These are phyloP conservation scores for Caranx ignobilis DNA, from an alignment of 2,113 vertebrate genomes.

Conservation along the genomic window DNA sequence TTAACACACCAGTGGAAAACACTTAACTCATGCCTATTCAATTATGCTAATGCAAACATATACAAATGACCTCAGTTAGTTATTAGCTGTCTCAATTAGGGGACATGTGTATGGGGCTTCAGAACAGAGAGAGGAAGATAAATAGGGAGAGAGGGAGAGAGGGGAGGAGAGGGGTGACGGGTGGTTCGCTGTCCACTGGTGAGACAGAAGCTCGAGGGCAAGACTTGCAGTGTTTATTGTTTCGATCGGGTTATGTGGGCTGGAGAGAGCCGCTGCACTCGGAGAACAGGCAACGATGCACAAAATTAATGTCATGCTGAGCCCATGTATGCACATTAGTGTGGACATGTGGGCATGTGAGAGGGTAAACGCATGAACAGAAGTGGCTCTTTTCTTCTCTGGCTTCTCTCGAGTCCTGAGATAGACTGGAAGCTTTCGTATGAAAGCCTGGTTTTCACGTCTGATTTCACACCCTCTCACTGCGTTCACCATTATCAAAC, in stretches of 20 bases:
- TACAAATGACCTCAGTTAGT: constrained; percentile 73
- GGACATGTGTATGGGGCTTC: constrained; percentile 45
- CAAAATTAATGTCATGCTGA: constrained; percentile 62
- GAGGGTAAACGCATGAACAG: background rate
- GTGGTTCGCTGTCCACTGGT: constrained; percentile 48
- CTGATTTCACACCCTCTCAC: constrained; percentile 22
- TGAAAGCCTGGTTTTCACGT: constrained; percentile 13
- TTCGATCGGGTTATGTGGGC: background rate
- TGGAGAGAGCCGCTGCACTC: constrained; percentile 18
- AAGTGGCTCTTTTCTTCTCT: constrained; percentile 37
- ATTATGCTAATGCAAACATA: constrained; percentile 79
- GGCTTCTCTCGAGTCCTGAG: constrained; percentile 9
- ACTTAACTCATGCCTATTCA: constrained; percentile 76
- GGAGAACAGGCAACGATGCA: constrained; percentile 33
- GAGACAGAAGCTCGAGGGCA: constrained; percentile 44
- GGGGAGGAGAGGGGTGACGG: background rate
- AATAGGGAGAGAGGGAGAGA: background rate
- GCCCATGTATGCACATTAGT: constrained; percentile 24
- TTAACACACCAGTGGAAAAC: constrained; percentile 70
- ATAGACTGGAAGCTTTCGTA: constrained; percentile 22
- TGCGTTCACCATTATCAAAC: constrained; percentile 22
- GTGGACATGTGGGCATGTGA: background rate
- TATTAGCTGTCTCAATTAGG: constrained; percentile 75
- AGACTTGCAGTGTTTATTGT: constrained; percentile 47
- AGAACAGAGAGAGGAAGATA: constrained; percentile 3